Evolutionary conservation across 2,888 invertebrate genomes (phyloP).

Genomic region (Tenthredo livida): DNA sequence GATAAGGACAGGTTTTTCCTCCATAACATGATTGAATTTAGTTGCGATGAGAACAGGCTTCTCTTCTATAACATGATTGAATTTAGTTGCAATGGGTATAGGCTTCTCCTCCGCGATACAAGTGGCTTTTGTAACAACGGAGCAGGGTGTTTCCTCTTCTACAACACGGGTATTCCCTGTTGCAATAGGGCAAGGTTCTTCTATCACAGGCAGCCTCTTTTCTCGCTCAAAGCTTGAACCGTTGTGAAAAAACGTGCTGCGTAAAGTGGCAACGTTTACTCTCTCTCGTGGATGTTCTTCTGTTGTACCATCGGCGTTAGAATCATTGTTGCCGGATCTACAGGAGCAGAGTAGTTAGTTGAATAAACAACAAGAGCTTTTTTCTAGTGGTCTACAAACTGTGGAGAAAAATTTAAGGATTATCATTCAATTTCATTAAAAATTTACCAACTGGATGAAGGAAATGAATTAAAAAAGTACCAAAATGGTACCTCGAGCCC

Average conservation of each 20-base stretch:
- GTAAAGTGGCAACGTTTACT: conserved; percentile 79
- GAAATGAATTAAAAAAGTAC: neutral
- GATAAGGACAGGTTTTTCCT: neutral
- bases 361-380: neutral
- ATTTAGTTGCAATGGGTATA: neutral
- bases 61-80: neutral
- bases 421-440: neutral
- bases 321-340: conserved; percentile 33
- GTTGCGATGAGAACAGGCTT: neutral
- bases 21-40: neutral
- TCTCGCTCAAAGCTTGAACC: conserved; percentile 67
- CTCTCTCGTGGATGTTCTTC: conserved; percentile 73
- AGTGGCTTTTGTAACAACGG: neutral
- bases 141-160: neutral
- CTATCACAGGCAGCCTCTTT: conserved; percentile 72
- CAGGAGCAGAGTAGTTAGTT: conserved; percentile 8
- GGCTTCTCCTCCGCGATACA: neutral
- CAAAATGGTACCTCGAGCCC: neutral
- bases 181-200: conserved; percentile 69
- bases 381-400: neutral
- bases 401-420: neutral
- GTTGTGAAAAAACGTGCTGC: conserved; percentile 80
- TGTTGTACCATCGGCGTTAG: conserved; percentile 51
- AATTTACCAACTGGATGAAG: neutral
- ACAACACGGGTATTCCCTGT: conserved; percentile 13